Evolutionary conservation across 2,113 vertebrate species (phyloP).

Genomic region (Henicopernis longicauda): DNA sequence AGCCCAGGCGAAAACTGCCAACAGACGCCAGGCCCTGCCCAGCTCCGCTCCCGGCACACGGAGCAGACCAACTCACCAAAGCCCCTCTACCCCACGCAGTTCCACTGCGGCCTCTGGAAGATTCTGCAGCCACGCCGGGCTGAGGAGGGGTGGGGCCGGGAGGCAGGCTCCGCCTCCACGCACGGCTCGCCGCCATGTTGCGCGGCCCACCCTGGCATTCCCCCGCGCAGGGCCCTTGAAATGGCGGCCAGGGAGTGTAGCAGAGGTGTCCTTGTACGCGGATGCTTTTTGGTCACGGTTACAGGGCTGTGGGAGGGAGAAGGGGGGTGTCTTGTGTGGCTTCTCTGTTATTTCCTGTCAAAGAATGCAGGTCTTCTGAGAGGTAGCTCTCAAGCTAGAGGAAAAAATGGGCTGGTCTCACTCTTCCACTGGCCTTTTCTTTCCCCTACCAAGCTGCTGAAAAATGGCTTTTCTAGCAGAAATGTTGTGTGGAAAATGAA

Average conservation of each 20-base stretch:
- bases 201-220: rapidly evolving
- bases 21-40: rapidly evolving
- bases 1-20: rapidly evolving
- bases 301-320: not conserved
- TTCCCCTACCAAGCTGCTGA: not conserved
- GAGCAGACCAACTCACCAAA: rapidly evolving
- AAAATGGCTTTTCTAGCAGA: not conserved
- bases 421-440: not conserved
- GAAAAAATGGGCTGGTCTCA: not conserved
- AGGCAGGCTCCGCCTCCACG: not conserved
- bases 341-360: not conserved
- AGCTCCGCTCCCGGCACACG: rapidly evolving
- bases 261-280: rapidly evolving
- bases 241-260: rapidly evolving
- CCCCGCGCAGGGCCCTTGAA: rapidly evolving
- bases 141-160: no score
- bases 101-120: rapidly evolving
- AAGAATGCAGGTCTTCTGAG: not conserved
- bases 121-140: rapidly evolving
- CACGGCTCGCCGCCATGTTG: not conserved
- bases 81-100: rapidly evolving
- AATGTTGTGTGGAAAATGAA: rapidly evolving
- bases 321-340: not conserved
- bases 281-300: rapidly evolving
- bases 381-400: not conserved